phyloP scores from a whole-genome alignment of 2,113 vertebrate species.

The Apeltes quadracus region DNA sequence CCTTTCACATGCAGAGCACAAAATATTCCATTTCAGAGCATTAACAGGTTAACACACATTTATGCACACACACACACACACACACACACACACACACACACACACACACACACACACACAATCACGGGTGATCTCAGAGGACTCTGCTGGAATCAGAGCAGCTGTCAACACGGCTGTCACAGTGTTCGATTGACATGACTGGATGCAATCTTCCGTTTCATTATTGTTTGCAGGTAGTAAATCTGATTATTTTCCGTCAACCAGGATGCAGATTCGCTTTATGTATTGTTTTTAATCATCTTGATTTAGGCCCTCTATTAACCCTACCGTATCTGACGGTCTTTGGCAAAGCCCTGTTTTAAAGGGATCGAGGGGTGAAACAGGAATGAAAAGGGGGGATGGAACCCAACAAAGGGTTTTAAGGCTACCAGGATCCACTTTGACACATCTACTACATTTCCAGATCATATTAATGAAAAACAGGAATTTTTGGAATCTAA shows the following conservation, averaged over 20 bases:
- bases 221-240: constrained; percentile 36
- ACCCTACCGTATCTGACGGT: background rate
- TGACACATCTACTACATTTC: background rate
- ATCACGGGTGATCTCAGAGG: constrained; percentile 52
- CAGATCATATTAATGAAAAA: background rate
- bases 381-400: background rate
- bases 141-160: constrained; percentile 33
- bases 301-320: background rate
- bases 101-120: constrained; percentile 32
- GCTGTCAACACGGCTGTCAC: constrained; percentile 41
- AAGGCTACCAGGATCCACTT: background rate
- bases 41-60: constrained; percentile 22
- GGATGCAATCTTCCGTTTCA: constrained; percentile 30
- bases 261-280: background rate
- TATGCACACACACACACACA: background rate
- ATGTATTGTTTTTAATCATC: background rate
- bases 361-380: background rate
- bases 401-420: background rate
- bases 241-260: background rate
- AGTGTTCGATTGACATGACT: constrained; percentile 32
- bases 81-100: constrained; percentile 34
- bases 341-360: background rate
- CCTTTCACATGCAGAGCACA: background rate
- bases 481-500: background rate
- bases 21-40: constrained; percentile 20